These are phyloP conservation scores for Hybognathus amarus DNA, from an alignment of 2,797 vertebrate genomes.

Conservation along the genomic window DNA sequence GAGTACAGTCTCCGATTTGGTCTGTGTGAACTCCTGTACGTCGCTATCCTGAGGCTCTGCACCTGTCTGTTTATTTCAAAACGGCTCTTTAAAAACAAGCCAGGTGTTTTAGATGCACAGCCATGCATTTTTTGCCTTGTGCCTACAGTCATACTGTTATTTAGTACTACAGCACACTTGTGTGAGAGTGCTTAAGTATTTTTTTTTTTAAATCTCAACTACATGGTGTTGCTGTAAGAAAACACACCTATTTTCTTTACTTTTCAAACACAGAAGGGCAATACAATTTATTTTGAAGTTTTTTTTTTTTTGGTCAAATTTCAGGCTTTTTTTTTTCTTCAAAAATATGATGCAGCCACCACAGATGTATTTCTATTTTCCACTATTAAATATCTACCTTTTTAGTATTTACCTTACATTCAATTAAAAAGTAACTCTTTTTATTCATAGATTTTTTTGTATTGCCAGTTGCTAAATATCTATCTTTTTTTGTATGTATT, in stretches of 20 bases:
- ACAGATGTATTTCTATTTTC: background rate
- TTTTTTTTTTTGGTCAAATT: background rate
- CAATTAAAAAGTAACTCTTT: background rate
- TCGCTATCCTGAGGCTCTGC: background rate
- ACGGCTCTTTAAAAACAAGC: background rate
- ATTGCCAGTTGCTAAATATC: background rate
- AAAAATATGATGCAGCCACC: background rate
- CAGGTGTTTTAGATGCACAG: conserved; percentile 14
- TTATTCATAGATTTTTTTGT: background rate
- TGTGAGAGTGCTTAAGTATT: conserved; percentile 10
- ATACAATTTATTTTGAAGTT: background rate
- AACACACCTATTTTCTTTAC: background rate
- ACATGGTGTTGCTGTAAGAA: background rate
- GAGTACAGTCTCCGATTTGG: conserved; percentile 16
- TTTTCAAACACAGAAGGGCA: background rate
- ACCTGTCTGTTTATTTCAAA: conserved; percentile 17
- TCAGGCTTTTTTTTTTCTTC: background rate
- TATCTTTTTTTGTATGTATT: background rate
- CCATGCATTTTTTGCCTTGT: background rate
- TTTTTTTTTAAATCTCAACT: background rate
- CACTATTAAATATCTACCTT: background rate
- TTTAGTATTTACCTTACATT: background rate
- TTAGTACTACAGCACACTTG: background rate
- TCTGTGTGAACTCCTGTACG: conserved; percentile 19
- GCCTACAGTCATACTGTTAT: background rate